Evolutionary conservation across 2,797 vertebrate genomes (phyloP).

Genomic region (Oryzias dopingdopingensis): DNA sequence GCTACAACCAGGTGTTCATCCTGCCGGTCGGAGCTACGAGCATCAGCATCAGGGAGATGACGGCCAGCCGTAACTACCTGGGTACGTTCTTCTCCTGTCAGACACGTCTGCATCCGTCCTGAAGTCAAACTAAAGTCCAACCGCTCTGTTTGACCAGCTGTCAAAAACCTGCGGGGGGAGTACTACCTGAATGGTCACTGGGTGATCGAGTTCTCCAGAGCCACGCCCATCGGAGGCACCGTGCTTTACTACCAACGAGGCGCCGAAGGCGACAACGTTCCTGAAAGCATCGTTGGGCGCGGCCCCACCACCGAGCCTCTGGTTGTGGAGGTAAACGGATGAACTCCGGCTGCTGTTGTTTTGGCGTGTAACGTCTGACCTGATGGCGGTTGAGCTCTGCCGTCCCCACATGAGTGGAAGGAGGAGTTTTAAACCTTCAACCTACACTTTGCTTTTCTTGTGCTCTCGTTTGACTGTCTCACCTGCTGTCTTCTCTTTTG

Average conservation of each 20-base stretch:
- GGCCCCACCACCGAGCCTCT: constrained; percentile 95
- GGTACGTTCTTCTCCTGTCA: constrained; percentile 72
- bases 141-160: constrained; percentile 70
- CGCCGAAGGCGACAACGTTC: constrained; percentile 81
- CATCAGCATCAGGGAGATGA: constrained; percentile 85
- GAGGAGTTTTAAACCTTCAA: no score
- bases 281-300: constrained; percentile 84
- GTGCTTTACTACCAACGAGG: constrained; percentile 89
- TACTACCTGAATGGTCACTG: constrained; percentile 98
- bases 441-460: no score
- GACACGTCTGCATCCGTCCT: not conserved
- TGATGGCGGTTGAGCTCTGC: no score
- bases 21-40: constrained; percentile 91
- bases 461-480: no score
- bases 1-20: constrained; percentile 94
- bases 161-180: constrained; percentile 88
- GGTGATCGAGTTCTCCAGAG: constrained; percentile 85
- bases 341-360: no score
- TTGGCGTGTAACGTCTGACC: no score
- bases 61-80: constrained; percentile 89
- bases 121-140: not conserved
- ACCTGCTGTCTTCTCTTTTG: no score
- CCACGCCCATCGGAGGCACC: constrained; percentile 82
- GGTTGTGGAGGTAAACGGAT: constrained; percentile 84
- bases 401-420: no score